Base-by-base conservation (phyloP, 2,113 vertebrate genomes). In the Lethenteron reissneri region DNA sequence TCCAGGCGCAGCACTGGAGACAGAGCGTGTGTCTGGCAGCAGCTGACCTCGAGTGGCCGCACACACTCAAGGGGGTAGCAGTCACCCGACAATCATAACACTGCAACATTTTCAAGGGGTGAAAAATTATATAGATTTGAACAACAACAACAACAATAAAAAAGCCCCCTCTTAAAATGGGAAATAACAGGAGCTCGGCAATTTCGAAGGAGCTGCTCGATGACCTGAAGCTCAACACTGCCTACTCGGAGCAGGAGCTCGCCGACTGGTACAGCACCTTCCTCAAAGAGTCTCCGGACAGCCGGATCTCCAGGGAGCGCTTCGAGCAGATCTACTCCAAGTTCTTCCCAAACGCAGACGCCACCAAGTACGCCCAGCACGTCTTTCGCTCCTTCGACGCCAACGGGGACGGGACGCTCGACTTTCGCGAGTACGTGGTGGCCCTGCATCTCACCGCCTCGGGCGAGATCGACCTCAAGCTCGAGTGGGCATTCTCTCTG, bases 341-440 rank as follows among this genome's bases (percentile, higher is more conserved):
- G 72, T 87, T 87, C 75, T 87, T 87, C 75, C 85, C 85, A 0
- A 74, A 85, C 12, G 82, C 83, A 0, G 81, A 87, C 74, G 80
- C 85, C 58, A 81, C 81, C 0, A 81, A 78, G 2, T 87, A 87
- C 1, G 83, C 85, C 0, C 78, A 80, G 1, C 85, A 87, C 1
- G 85, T 87, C 2, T 86, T 87, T 76, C 78, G 85, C 73, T 86
- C 84, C 71, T 87, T 87, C 2, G 85, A 87, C 77, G 80, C 83
- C 72, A 87, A 87, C 3, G 80, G 80, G 0, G 85, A 87, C 1
- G 85, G 85, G 15, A 86, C 82, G 0, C 71, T 86, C 80, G 85
- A 86, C 75, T 87, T 87, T 75, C 84, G 83, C 78, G 85, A 87
- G 77, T 87, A 86, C 78, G 85, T 87, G 2, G 80, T 87, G 0